Conservation (phyloP, 2,797 vertebrate genomes). For the Karalla daura region DNA sequence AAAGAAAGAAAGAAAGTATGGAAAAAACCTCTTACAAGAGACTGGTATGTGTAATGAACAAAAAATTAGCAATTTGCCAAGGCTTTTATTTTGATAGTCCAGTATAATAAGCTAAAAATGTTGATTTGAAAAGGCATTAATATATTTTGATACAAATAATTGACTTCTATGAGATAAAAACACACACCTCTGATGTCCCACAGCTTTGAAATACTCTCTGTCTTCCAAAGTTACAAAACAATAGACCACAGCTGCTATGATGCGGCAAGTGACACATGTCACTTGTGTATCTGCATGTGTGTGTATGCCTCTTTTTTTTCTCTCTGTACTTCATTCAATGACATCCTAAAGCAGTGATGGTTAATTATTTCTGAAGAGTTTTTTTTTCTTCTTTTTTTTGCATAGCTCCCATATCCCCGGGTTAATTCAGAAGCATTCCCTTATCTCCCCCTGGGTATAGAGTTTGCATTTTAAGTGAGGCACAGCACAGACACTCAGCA, state of each 20-base stretch:
- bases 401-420: constrained; percentile 71
- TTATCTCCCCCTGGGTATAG: constrained; percentile 76
- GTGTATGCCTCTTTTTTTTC: constrained; percentile 46
- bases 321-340: constrained; percentile 65
- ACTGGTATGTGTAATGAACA: constrained; percentile 5
- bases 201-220: constrained; percentile 2
- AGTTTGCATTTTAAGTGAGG: constrained; percentile 88
- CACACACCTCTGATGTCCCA: constrained; percentile 5
- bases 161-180: constrained; percentile 8
- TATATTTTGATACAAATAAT: constrained; percentile 6
- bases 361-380: constrained; percentile 84
- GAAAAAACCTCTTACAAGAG: not conserved
- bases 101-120: not conserved
- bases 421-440: constrained; percentile 82
- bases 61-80: not conserved
- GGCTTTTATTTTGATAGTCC: constrained; percentile 35
- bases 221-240: constrained; percentile 31
- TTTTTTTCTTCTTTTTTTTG: too few relatives aligned
- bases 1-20: too few relatives aligned
- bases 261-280: constrained; percentile 45
- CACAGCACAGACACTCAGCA: constrained; percentile 82
- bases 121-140: not conserved
- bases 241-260: constrained; percentile 25
- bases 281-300: constrained; percentile 47
- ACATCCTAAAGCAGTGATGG: constrained; percentile 80